Conservation (phyloP, 2,888 invertebrate species). For the Prionchulus punctatus region DNA sequence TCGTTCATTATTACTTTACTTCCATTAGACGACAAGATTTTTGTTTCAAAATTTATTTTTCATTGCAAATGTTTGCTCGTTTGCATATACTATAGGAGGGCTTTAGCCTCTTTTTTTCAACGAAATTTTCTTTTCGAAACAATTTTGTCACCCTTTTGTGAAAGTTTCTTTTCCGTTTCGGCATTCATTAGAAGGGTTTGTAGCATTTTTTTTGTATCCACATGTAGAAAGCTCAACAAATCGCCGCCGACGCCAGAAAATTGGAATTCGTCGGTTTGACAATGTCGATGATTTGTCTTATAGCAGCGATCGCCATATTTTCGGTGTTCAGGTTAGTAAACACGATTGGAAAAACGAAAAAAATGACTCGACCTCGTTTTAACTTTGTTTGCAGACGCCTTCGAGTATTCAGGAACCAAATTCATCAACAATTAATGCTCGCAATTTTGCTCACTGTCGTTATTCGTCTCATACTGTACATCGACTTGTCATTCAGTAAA, state of each 20-base stretch:
- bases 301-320: slow-evolving; percentile 62
- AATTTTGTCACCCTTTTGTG: too few species aligned
- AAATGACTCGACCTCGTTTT: background rate
- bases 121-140: too few species aligned
- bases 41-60: too few species aligned
- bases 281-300: slow-evolving; percentile 55
- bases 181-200: too few species aligned
- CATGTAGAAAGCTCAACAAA: slow-evolving; percentile 57
- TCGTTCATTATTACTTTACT: too few species aligned
- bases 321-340: slow-evolving; percentile 54
- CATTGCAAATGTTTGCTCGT: too few species aligned
- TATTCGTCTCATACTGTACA: slow-evolving; percentile 35
- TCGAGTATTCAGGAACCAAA: slow-evolving; percentile 37
- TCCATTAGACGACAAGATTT: too few species aligned
- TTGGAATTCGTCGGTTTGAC: slow-evolving; percentile 63
- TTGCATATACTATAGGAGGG: too few species aligned
- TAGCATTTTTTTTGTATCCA: background rate
- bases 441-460: slow-evolving; percentile 38
- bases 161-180: too few species aligned
- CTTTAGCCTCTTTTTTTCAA: too few species aligned
- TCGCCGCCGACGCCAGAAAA: slow-evolving; percentile 59
- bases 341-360: background rate
- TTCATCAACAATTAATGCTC: slow-evolving; percentile 39
- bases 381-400: slow-evolving; percentile 33
- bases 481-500: slow-evolving; percentile 35